Percentiles rank a stretch among this genome's conserved stretches.
Evolutionary conservation across 2,888 invertebrate species (phyloP).

Genomic region (Lucinisca nassula): DNA sequence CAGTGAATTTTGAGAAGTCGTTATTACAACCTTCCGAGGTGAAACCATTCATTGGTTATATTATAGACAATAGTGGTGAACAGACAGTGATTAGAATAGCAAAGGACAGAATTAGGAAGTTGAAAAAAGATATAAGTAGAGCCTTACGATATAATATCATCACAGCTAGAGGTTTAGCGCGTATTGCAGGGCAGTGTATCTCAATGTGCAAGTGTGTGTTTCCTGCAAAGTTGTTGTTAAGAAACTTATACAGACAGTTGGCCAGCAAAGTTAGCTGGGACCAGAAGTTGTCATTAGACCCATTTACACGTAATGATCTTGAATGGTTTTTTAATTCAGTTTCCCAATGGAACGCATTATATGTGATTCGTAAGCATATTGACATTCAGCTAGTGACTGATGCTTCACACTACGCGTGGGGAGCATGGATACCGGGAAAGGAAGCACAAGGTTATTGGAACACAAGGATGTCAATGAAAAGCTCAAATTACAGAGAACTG

Average conservation of each 20-base stretch:
- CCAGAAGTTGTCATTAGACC: background rate
- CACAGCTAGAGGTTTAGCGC: background rate
- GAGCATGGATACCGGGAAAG: conserved; percentile 4
- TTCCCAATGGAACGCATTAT: conserved; percentile 5
- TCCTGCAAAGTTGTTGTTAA: background rate
- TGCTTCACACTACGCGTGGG: background rate
- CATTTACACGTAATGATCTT: conserved; percentile 8
- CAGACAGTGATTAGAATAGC: background rate
- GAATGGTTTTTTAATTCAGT: background rate
- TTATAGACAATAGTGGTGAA: background rate
- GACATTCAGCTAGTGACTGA: background rate
- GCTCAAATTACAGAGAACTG: conserved; percentile 27
- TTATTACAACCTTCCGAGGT: background rate
- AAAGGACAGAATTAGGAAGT: background rate
- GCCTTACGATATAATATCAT: background rate
- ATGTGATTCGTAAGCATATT: background rate
- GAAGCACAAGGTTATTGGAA: conserved; percentile 7
- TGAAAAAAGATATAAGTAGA: background rate
- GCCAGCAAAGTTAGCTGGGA: background rate
- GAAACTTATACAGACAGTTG: background rate
- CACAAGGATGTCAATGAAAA: background rate
- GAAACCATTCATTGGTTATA: conserved; percentile 6
- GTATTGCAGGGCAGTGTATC: conserved; percentile 7
- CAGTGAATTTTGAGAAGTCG: background rate
- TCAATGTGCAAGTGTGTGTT: conserved; percentile 7